phyloP scores from a whole-genome alignment of 1,140 invertebrate species.

The Leptopilina boulardi region DNA sequence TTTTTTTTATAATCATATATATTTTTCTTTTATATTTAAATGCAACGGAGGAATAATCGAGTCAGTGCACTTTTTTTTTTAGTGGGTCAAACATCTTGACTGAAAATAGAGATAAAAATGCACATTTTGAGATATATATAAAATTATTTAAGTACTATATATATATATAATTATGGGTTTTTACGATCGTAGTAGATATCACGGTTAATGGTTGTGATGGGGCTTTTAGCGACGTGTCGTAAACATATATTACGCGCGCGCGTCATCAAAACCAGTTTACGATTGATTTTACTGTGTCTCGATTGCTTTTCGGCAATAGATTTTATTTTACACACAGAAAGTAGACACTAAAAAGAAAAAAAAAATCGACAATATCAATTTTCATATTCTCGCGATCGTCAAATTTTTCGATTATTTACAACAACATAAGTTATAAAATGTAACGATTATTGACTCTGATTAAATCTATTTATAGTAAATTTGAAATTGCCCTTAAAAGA shows the following conservation, averaged over 20 bases:
- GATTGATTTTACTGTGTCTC: not conserved
- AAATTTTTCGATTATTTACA: no score
- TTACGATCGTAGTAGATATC: constrained; percentile 18
- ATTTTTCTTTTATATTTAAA: no score
- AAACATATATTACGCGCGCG: constrained; percentile 14
- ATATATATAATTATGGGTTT: constrained; percentile 1
- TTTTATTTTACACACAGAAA: no score
- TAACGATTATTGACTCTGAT: no score
- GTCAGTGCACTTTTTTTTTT: no score
- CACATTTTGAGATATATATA: not conserved
- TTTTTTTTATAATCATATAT: no score
- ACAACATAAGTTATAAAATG: no score
- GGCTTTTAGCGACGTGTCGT: constrained; percentile 8
- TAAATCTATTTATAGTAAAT: no score
- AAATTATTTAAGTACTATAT: constrained; percentile 24
- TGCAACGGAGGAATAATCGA: not conserved
- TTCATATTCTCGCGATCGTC: no score
- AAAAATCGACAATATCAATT: no score
- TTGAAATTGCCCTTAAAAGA: no score
- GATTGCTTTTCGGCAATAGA: not conserved
- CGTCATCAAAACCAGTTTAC: not conserved
- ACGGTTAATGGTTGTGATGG: not conserved
- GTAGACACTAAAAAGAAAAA: no score
- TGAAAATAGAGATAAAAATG: constrained; percentile 2
- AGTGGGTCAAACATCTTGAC: constrained; percentile 2